Evolutionary conservation across 2,113 vertebrate species (phyloP).

Genomic region (Scomber japonicus): DNA sequence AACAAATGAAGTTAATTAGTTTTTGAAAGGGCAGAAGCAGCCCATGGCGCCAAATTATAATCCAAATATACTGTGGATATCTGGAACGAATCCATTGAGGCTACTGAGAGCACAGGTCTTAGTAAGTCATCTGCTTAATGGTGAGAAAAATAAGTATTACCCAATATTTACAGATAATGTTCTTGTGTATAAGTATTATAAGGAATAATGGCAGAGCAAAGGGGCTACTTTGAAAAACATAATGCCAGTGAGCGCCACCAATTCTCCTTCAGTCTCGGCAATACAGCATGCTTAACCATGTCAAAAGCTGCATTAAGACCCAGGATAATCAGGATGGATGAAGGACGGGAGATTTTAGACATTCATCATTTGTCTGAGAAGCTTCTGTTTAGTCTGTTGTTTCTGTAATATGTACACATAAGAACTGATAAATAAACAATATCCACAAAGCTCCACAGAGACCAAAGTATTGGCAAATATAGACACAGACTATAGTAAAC

Average conservation of each 20-base stretch:
- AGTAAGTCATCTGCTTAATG: too few species aligned
- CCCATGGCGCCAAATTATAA: too few species aligned
- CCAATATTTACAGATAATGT: neutral
- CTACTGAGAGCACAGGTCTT: neutral
- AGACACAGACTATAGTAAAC: conserved; percentile 41
- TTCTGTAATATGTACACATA: too few species aligned
- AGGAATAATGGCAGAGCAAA: neutral
- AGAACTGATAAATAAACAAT: conserved; percentile 48
- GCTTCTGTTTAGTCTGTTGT: too few species aligned
- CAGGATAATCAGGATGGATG: neutral
- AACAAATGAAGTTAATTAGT: too few species aligned
- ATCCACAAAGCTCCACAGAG: conserved; percentile 30
- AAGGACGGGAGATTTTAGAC: too few species aligned
- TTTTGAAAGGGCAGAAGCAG: neutral
- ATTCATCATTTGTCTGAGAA: neutral
- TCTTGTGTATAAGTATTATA: neutral
- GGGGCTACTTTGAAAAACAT: neutral
- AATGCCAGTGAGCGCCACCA: neutral
- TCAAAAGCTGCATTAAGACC: neutral
- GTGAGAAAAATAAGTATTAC: too few species aligned
- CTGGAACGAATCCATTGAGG: conserved; percentile 11
- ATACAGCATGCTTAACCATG: neutral
- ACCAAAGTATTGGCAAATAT: conserved; percentile 52
- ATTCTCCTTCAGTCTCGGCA: neutral
- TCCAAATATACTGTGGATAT: neutral